Evolutionary conservation across 1,140 invertebrate genomes (phyloP), one percentile per base, ranked within the genome.

Genomic region (Laupala kohalensis): DNA sequence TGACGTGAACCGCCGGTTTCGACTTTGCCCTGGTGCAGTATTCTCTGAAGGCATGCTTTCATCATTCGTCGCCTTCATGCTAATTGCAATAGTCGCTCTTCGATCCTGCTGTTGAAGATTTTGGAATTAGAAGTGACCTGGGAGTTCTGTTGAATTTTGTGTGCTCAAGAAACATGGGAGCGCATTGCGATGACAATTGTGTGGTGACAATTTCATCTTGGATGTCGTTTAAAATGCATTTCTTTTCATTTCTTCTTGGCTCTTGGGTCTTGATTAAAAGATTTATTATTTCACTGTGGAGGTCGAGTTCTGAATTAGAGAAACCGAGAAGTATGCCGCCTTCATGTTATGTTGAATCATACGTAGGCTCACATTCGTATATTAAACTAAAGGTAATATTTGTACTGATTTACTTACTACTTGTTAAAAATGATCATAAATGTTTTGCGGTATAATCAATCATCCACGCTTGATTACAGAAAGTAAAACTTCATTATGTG

Each of bases 401-500:
- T 66, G 24, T 37, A 69, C n/a, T n/a, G n/a, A n/a, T n/a, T n/a
- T n/a, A n/a, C n/a, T n/a, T n/a, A n/a, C n/a, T n/a, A n/a, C n/a
- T n/a, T n/a, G n/a, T n/a, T n/a, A n/a, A n/a, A n/a, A n/a, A n/a
- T n/a, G n/a, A n/a, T n/a, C n/a, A n/a, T n/a, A n/a, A n/a, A n/a
- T n/a, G n/a, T n/a, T 65, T 25, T 4, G 64, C 24, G 12, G 12
- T 30, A 29, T 29, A 5, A 23, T 73, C 71, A 24, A 64, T n/a
- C 23, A 29, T 65, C 23, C 53, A 67, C 68, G 28, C 27, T 30
- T 27, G 67, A 69, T 82, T 83, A 66, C 76, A 91, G 89, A 84
- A 86, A 26, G 82, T 89, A 19, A 90, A 90, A 80, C 84, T 92
- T 27, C 90, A 92, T 81, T 92, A 91, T 77, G 88, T 92, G 3